Percentiles rank a stretch among this genome's conserved stretches.
These are phyloP conservation scores for Synanthedon formicaeformis DNA, from an alignment of 2,888 invertebrate genomes.

Conservation along the genomic window DNA sequence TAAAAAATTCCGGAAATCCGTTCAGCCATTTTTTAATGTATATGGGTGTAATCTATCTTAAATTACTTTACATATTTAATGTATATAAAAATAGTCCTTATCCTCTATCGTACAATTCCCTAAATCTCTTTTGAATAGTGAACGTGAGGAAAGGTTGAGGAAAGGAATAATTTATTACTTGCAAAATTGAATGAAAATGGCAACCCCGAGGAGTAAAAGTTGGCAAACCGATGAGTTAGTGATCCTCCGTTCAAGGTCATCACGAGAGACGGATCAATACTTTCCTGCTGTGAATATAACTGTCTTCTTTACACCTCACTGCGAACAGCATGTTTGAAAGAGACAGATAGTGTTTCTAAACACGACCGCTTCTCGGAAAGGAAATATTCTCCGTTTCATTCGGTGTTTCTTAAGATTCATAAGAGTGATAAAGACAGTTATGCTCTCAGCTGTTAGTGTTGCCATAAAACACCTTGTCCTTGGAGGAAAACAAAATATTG, in stretches of 20 bases:
- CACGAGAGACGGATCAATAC: slow-evolving; percentile 12
- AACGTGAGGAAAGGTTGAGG: too few species aligned
- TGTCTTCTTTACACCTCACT: not conserved
- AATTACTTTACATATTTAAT: too few species aligned
- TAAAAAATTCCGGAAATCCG: too few species aligned
- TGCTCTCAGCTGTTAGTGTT: not conserved
- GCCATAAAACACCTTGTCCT: not conserved
- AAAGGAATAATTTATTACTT: not conserved
- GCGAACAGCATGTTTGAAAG: not conserved
- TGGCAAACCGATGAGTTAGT: not conserved
- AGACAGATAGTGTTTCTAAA: not conserved
- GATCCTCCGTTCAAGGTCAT: slow-evolving; percentile 10
- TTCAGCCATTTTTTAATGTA: too few species aligned
- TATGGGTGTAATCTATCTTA: too few species aligned
- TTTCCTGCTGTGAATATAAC: not conserved
- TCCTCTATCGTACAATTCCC: too few species aligned
- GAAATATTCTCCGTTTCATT: too few species aligned
- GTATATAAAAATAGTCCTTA: too few species aligned
- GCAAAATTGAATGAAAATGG: not conserved
- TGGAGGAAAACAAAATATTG: not conserved
- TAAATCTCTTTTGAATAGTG: too few species aligned
- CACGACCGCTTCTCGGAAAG: too few species aligned
- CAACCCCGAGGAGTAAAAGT: not conserved
- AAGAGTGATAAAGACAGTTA: not conserved
- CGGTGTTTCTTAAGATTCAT: too few species aligned